A percentile compares a stretch with the other conserved stretches of the same genome.
phyloP scores from a whole-genome alignment of 2,888 invertebrate species.

The Seira ritae region DNA sequence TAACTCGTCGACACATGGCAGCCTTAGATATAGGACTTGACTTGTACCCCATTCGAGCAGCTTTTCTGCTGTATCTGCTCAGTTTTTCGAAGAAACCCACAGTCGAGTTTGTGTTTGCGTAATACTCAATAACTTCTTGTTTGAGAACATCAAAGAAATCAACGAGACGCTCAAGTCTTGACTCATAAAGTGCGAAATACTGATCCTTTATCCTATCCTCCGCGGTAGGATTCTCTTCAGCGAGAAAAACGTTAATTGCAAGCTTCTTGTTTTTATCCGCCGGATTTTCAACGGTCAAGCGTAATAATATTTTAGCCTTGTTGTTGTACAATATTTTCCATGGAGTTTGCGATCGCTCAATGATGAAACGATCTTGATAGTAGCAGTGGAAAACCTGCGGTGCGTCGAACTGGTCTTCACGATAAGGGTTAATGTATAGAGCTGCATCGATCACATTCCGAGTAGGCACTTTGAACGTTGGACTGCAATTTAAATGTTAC shows the following conservation, averaged over 20 bases:
- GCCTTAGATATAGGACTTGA: conserved; percentile 18
- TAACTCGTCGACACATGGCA: conserved; percentile 37
- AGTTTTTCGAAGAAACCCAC: conserved; percentile 14
- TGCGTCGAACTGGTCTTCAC: conserved; percentile 56
- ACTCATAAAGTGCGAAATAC: conserved; percentile 56
- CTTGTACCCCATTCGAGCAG: conserved; percentile 7
- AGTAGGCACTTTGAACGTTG: conserved; percentile 50
- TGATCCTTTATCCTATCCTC: conserved; percentile 54
- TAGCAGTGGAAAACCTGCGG: conserved; percentile 57
- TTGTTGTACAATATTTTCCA: conserved; percentile 57
- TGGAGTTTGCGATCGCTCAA: conserved; percentile 53
- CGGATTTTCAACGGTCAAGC: conserved; percentile 49
- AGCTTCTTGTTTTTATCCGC: conserved; percentile 53
- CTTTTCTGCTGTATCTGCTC: conserved; percentile 12
- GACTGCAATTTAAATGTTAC: conserved; percentile 22
- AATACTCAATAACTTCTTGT: conserved; percentile 58
- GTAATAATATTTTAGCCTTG: conserved; percentile 50
- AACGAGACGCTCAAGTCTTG: conserved; percentile 53
- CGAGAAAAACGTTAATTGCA: conserved; percentile 53
- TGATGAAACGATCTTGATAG: conserved; percentile 50
- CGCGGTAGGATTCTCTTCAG: conserved; percentile 40
- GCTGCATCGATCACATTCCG: conserved; percentile 51
- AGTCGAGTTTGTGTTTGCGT: conserved; percentile 36
- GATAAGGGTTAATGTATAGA: conserved; percentile 54
- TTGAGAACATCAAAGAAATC: conserved; percentile 57